Percentiles rank a stretch among this genome's conserved stretches.
These are phyloP conservation scores for Temnothorax longispinosus DNA, from an alignment of 1,140 invertebrate genomes.

Conservation along the genomic window DNA sequence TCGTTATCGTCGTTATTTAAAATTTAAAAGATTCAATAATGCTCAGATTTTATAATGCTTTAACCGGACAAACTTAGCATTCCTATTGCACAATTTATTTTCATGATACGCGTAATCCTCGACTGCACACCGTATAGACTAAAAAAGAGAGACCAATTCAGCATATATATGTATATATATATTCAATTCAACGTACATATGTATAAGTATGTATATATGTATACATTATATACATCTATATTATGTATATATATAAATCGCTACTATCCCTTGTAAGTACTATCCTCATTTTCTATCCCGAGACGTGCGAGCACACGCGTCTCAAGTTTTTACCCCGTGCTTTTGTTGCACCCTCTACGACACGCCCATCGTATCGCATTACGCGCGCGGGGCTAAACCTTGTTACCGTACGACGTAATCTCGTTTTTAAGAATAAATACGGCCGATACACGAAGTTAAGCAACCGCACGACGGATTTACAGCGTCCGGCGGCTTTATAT, in stretches of 20 bases:
- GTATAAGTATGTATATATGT: background rate
- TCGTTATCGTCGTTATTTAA: background rate
- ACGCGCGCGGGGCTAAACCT: constrained; percentile 40
- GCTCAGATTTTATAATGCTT: background rate
- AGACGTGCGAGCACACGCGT: constrained; percentile 27
- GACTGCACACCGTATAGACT: background rate
- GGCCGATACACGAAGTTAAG: constrained; percentile 49
- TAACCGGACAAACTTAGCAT: background rate
- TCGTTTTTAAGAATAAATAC: constrained; percentile 63
- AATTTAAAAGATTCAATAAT: background rate
- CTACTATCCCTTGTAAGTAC: background rate
- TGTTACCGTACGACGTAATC: constrained; percentile 52
- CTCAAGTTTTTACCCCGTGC: constrained; percentile 38
- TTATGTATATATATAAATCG: background rate
- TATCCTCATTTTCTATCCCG: background rate
- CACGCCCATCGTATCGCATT: constrained; percentile 36
- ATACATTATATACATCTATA: too few species aligned
- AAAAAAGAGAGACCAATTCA: background rate
- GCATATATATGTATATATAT: background rate
- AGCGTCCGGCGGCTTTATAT: constrained; percentile 28
- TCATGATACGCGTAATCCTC: constrained; percentile 10
- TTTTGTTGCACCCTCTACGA: constrained; percentile 35
- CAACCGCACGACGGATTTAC: constrained; percentile 51
- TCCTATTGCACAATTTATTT: constrained; percentile 41
- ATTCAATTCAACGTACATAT: too few species aligned